These are phyloP conservation scores for Zophobas morio DNA, from an alignment of 1,140 invertebrate species.

Conservation along the genomic window DNA sequence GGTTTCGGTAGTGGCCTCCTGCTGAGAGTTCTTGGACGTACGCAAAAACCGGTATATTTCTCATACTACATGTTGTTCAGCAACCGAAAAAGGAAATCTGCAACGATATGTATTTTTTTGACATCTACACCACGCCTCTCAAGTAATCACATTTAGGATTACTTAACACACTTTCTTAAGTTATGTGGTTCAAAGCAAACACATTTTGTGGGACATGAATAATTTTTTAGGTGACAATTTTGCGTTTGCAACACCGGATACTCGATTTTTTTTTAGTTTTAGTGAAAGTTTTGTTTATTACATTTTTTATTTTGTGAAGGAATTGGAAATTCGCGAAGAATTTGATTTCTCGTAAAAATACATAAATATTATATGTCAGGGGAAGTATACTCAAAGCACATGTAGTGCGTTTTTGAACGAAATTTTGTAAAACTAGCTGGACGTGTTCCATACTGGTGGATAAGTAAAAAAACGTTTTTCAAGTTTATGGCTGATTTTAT, in stretches of 20 bases:
- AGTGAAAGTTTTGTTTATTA: too few species aligned
- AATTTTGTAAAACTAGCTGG: too few species aligned
- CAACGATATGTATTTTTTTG: not conserved
- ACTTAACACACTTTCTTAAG: not conserved
- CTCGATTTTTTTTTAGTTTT: too few species aligned
- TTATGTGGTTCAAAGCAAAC: not conserved
- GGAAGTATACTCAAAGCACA: too few species aligned
- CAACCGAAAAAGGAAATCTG: not conserved
- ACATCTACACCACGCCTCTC: not conserved
- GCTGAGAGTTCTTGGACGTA: slow-evolving; percentile 7
- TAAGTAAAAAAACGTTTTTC: too few species aligned
- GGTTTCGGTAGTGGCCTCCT: not conserved
- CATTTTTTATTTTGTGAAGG: too few species aligned
- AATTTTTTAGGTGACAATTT: not conserved
- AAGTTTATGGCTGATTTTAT: too few species aligned
- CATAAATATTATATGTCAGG: too few species aligned
- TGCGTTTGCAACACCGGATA: not conserved
- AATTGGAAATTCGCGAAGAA: too few species aligned
- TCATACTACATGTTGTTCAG: not conserved
- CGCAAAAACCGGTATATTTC: slow-evolving; percentile 15
- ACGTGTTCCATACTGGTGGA: too few species aligned
- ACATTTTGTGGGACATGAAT: not conserved
- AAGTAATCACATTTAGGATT: not conserved
- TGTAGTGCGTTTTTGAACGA: too few species aligned
- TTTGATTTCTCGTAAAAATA: too few species aligned